phyloP scores from a whole-genome alignment of 2,888 invertebrate genomes.

The Shargacucullia verbasci region DNA sequence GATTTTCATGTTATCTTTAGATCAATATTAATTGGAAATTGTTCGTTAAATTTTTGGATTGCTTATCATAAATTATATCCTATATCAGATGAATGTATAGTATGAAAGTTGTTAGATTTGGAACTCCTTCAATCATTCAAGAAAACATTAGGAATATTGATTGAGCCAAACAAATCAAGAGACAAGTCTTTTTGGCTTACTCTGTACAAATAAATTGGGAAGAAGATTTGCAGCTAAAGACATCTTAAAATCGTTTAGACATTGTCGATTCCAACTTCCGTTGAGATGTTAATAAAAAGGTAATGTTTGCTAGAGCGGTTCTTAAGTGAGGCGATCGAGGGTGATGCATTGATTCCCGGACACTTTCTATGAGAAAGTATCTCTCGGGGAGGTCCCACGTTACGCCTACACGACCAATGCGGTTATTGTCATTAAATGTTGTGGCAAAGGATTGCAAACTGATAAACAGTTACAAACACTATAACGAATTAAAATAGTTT shows the following conservation, averaged over 20 bases:
- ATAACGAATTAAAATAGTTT: not conserved
- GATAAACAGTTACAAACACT: conserved; percentile 8
- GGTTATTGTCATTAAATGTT: conserved; percentile 21
- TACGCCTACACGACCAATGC: conserved; percentile 38
- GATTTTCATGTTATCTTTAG: conserved; percentile 4
- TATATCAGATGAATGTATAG: too few relatives aligned
- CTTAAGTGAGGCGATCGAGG: conserved; percentile 61
- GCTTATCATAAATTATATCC: too few relatives aligned
- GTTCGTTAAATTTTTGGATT: too few relatives aligned
- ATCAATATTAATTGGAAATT: not conserved
- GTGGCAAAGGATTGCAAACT: conserved; percentile 36
- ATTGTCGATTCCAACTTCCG: conserved; percentile 50
- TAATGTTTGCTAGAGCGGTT: conserved; percentile 47
- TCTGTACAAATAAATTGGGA: not conserved
- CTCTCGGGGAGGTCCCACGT: conserved; percentile 71
- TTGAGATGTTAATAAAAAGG: conserved; percentile 47
- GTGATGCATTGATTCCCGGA: conserved; percentile 48
- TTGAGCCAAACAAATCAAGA: too few relatives aligned
- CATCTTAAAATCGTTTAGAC: conserved; percentile 32
- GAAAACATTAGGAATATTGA: too few relatives aligned
- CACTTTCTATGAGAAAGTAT: conserved; percentile 71
- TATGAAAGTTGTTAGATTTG: too few relatives aligned
- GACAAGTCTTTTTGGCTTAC: not conserved
- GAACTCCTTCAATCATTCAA: too few relatives aligned
- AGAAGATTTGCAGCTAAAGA: conserved; percentile 21